phyloP scores from a whole-genome alignment of 1,140 invertebrate genomes.

The Augochlora pura region DNA sequence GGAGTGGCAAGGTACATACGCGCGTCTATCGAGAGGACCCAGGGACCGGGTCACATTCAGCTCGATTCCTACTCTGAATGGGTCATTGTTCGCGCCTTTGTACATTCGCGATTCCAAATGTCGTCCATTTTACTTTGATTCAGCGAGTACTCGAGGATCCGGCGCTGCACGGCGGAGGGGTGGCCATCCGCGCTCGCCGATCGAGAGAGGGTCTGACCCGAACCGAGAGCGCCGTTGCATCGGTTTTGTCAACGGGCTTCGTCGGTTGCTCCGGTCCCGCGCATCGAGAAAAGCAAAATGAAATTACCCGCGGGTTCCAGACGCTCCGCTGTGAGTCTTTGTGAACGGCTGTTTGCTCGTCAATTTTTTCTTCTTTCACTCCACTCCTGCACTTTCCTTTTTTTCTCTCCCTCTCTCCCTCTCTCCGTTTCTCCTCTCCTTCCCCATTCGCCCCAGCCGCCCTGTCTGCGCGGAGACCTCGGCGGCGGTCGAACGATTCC shows the following conservation, averaged over 20 bases:
- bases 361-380: neutral
- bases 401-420: too few species aligned
- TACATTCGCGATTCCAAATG: conserved; percentile 64
- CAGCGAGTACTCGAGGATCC: conserved; percentile 29
- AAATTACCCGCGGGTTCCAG: conserved; percentile 53
- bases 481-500: conserved; percentile 20
- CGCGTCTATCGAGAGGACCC: conserved; percentile 56
- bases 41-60: conserved; percentile 70
- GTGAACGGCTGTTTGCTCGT: conserved; percentile 35
- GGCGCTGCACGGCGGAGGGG: neutral
- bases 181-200: conserved; percentile 8
- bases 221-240: neutral
- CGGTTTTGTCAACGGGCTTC: conserved; percentile 66
- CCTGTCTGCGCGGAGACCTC: neutral
- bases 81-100: conserved; percentile 72
- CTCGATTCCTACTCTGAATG: conserved; percentile 68
- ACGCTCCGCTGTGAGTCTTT: conserved; percentile 51
- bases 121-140: conserved; percentile 49
- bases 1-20: conserved; percentile 31
- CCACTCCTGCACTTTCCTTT: neutral
- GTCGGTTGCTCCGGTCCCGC: conserved; percentile 40
- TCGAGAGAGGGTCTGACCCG: conserved; percentile 9
- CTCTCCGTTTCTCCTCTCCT: too few species aligned
- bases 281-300: conserved; percentile 54
- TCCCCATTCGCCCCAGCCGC: too few species aligned